A percentile compares a stretch with the other conserved stretches of the same genome.
Conservation (phyloP, 2,888 invertebrate genomes). For the Zaprionus bogoriensis region DNA sequence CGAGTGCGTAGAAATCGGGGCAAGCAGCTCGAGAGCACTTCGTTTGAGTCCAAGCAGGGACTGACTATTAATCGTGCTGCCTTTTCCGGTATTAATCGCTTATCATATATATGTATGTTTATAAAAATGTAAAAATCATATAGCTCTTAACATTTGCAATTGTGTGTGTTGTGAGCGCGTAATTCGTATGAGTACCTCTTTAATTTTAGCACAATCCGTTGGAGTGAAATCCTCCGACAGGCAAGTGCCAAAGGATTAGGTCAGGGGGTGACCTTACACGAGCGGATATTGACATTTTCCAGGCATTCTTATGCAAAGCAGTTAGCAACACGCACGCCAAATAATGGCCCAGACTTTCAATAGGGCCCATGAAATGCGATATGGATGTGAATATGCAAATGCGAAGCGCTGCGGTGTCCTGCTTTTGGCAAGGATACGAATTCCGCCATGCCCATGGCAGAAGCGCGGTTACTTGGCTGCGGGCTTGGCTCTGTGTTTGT, state of each 20-base stretch:
- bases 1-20: conserved; percentile 46
- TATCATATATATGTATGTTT: neutral
- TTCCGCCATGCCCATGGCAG: conserved; percentile 29
- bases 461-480: conserved; percentile 35
- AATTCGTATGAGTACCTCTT: no score
- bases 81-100: neutral
- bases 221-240: neutral
- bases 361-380: conserved; percentile 59
- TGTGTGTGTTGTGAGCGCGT: no score
- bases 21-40: conserved; percentile 1
- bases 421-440: neutral
- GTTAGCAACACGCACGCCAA: conserved; percentile 59
- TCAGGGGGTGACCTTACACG: conserved; percentile 32
- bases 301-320: conserved; percentile 70
- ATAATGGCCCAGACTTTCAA: conserved; percentile 52
- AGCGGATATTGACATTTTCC: conserved; percentile 48
- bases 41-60: neutral
- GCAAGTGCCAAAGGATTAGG: conserved; percentile 41
- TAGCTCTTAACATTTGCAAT: no score
- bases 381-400: conserved; percentile 64
- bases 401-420: conserved; percentile 16
- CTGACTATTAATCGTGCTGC: neutral
- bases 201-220: no score
- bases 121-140: neutral
- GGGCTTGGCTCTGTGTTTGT: conserved; percentile 48